These are phyloP conservation scores for Drosophila fulvimacula DNA, from an alignment of 2,888 invertebrate species.

Conservation along the genomic window DNA sequence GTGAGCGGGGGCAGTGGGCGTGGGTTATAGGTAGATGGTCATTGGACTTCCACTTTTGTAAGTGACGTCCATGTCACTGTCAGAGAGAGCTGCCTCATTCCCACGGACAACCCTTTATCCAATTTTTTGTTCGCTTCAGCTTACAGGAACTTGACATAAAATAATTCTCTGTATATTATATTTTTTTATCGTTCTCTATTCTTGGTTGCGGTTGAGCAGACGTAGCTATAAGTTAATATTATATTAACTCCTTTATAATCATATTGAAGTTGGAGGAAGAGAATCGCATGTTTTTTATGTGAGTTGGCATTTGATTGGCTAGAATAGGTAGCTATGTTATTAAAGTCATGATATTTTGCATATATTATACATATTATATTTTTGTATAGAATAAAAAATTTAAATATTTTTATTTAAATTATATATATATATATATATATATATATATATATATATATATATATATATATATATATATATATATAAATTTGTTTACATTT, in stretches of 20 bases:
- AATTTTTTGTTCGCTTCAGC: slow-evolving; percentile 16
- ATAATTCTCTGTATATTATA: slow-evolving; percentile 28
- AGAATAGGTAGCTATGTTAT: not conserved
- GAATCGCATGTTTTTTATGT: not conserved
- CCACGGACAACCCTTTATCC: slow-evolving; percentile 32
- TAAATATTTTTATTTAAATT: no score
- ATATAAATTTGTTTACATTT: no score
- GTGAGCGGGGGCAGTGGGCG: slow-evolving; percentile 4
- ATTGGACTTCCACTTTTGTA: slow-evolving; percentile 68
- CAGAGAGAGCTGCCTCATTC: slow-evolving; percentile 58
- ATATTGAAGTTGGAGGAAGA: not conserved
- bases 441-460: no score
- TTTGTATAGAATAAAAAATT: no score
- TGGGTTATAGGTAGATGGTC: slow-evolving; percentile 21
- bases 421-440: no score
- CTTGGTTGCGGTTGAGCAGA: slow-evolving; percentile 3
- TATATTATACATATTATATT: no score
- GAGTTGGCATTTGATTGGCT: not conserved
- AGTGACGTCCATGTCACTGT: slow-evolving; percentile 79
- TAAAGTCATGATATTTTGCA: no score
- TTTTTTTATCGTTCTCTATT: slow-evolving; percentile 30
- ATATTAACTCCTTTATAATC: slow-evolving; percentile 6
- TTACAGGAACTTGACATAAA: slow-evolving; percentile 33
- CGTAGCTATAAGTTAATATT: slow-evolving; percentile 20
- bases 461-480: no score